Base-by-base conservation (phyloP, 2,888 invertebrate genomes). In the Stenchaetothrips biformis region DNA sequence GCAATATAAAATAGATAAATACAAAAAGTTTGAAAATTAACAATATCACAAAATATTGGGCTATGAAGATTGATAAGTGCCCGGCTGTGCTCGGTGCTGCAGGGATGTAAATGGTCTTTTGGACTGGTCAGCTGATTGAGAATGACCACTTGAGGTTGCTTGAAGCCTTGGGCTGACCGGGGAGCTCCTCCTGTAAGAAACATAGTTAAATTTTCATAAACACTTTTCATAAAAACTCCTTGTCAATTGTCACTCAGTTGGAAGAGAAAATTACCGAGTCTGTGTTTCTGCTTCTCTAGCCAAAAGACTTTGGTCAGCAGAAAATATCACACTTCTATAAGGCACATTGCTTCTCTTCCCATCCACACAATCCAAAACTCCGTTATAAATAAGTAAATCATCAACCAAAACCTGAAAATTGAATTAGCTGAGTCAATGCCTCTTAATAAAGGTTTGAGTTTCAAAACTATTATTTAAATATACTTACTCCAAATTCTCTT, bases 311-410 rank as follows among this genome's bases (percentile, higher is more conserved):
- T 86, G 86, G 81, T 86, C 85, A 82, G 84, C 85, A 62, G 88
- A 87, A 84, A 86, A 86, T 37, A 85, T 84, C 80, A 87, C 84
- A 16, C 85, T 85, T 79, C 85, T 84, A 78, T 84, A 84, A 7
- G 84, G 83, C 37, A 84, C 83, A 79, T 83, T 83, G 48, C 82
- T 84, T 48, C 53, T 82, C 21, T 79, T 81, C 16, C 80, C 81
- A 11, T 81, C 81, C 25, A 81, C 83, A 77, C 85, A 83, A 81
- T 89, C 88, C 74, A 94, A 86, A 47, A 90, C 90, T 47, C 95
- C 95, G 85, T 93, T 94, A 86, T 92, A 94, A 49, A 95, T 89
- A 82, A 95, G 86, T 82, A 95, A 87, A 86, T 95, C 95, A 85
- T 95, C 95, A 82, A 95, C 92, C 83, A 95, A 87, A 81, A 95